Evolutionary conservation across 1,140 invertebrate species (phyloP), one percentile per base, ranked within the genome.

Genomic region (Drosophila ercepeae): DNA sequence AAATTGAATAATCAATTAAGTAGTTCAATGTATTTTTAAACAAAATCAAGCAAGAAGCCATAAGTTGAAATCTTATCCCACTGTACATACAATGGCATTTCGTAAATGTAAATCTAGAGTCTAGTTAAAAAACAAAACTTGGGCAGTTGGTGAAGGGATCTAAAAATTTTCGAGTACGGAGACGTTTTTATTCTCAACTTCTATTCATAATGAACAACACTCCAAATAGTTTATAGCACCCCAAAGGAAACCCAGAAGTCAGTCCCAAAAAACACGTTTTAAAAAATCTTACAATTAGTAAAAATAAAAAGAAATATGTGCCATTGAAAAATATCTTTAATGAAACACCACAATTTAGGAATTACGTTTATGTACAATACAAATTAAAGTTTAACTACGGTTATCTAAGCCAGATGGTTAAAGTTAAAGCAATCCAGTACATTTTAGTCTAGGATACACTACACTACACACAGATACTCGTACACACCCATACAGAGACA

Each of bases 1-100:
- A 84, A 57, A 78, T 57, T 5, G 52, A 81, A 64, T 59, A 53
- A 23, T 64, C 46, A 86, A 29, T 51, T 88, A 86, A 86, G 82
- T 86, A 86, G 76, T 74, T 81, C 71, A 84, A 86, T 81, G 81
- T 84, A 64, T 79, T 83, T 83, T 75, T 78, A 78, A 54, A 72
- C 52, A 44, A 83, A 78, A 54, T 77, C 52, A 44, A 53, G 4
- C 21, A 21, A 21, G 21, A 21, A 75, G n/a, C 32, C 19, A 25
- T 13, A 48, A 64, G 60, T 52, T 65, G 57, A 57, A 23, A 64
- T 57, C 58, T 65, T 69, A 71, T 84, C 79, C 81, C 79, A 84
- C 79, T 84, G 79, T 84, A 84, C 72, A 84, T 84, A 76, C 67
- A 59, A 74, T 65, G 70, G 78, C 78, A 82, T 82, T 82, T 82